These are phyloP conservation scores for Hippoglossus hippoglossus DNA, from an alignment of 2,797 vertebrate genomes.

Conservation along the genomic window DNA sequence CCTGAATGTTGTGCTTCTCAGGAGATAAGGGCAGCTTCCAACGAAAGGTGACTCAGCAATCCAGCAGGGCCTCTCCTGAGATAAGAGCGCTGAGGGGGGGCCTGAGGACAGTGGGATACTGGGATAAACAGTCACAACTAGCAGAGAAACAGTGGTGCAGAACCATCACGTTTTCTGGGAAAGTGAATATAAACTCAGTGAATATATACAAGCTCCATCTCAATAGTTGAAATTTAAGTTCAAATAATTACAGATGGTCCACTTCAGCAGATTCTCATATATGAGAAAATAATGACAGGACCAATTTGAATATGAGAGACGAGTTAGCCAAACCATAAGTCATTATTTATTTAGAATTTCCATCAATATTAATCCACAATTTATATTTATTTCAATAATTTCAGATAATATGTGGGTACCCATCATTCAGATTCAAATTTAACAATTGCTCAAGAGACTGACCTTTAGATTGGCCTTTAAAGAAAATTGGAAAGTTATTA, in stretches of 20 bases:
- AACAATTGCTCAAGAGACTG: slow-evolving; percentile 16
- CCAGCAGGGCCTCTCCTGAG: slow-evolving; percentile 77
- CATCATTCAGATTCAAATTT: slow-evolving; percentile 39
- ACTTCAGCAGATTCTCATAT: slow-evolving; percentile 55
- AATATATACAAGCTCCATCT: not conserved
- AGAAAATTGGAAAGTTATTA: slow-evolving; percentile 35
- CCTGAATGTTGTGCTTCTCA: slow-evolving; percentile 80
- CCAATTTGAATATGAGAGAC: slow-evolving; percentile 41
- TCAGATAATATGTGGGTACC: slow-evolving; percentile 37
- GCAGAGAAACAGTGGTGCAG: not conserved
- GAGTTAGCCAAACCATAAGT: slow-evolving; percentile 65
- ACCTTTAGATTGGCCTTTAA: slow-evolving; percentile 12
- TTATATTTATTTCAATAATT: slow-evolving; percentile 65
- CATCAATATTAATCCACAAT: slow-evolving; percentile 83
- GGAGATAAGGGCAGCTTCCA: slow-evolving; percentile 84
- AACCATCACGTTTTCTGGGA: not conserved
- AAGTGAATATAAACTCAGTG: not conserved
- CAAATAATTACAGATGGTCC: slow-evolving; percentile 41
- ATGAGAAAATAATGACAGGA: slow-evolving; percentile 65
- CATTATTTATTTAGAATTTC: slow-evolving; percentile 80
- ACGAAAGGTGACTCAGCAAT: slow-evolving; percentile 86
- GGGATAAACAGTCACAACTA: slow-evolving; percentile 55
- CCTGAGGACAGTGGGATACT: slow-evolving; percentile 67
- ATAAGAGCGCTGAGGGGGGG: slow-evolving; percentile 71
- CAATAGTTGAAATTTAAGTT: not conserved